Percentiles rank a stretch among this genome's conserved stretches.
These are phyloP conservation scores for Nomada goodeniana DNA, from an alignment of 2,888 invertebrate species.

Conservation along the genomic window DNA sequence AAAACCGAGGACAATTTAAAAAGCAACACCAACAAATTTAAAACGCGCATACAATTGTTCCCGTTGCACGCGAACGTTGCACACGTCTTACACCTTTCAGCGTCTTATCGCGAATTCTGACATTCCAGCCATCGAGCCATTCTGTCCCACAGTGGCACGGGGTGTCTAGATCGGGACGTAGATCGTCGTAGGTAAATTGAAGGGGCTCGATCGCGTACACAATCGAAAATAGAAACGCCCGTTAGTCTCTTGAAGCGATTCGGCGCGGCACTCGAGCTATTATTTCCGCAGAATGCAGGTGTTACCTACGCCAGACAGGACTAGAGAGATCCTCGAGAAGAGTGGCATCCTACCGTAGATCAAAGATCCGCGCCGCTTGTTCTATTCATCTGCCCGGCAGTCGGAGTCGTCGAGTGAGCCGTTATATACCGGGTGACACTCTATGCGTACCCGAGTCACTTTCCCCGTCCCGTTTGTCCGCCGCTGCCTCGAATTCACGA, in stretches of 20 bases:
- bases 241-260: constrained; percentile 36
- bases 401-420: constrained; percentile 36
- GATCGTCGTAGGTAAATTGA: constrained; percentile 9
- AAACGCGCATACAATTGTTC: too few species aligned
- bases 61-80: too few species aligned
- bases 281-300: constrained; percentile 74
- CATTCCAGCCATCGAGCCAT: background rate
- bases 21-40: too few species aligned
- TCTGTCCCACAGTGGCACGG: background rate
- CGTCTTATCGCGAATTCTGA: background rate
- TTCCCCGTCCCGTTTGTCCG: background rate
- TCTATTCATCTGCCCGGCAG: constrained; percentile 60
- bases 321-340: constrained; percentile 59
- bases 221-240: constrained; percentile 60
- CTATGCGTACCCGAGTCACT: constrained; percentile 8
- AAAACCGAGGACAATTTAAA: too few species aligned
- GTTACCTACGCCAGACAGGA: constrained; percentile 61
- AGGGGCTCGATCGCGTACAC: constrained; percentile 53
- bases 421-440: constrained; percentile 59
- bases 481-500: background rate
- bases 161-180: constrained; percentile 15
- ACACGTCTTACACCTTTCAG: background rate
- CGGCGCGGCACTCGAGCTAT: constrained; percentile 50
- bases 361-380: constrained; percentile 72
- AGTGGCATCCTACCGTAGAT: constrained; percentile 71